Conservation (phyloP, 2,888 invertebrate species). For the Iselma pallidipennis region DNA sequence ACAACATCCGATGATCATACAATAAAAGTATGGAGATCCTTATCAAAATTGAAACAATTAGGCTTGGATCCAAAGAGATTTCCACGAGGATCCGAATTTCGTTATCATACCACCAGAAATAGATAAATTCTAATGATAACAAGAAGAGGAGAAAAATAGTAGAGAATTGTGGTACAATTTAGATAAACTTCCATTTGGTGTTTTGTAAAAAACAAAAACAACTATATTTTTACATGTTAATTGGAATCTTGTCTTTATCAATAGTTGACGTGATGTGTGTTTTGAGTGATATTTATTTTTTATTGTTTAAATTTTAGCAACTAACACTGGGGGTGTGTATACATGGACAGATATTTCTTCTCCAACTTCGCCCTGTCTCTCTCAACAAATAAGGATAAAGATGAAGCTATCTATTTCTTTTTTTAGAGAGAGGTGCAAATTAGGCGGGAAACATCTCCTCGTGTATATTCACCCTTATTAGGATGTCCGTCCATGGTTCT, state of each 20-base stretch:
- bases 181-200: not conserved
- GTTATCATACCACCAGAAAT: constrained; percentile 24
- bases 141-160: not conserved
- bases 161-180: not conserved
- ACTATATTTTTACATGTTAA: not conserved
- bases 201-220: too few relatives aligned
- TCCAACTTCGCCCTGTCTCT: too few relatives aligned
- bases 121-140: not conserved
- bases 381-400: too few relatives aligned
- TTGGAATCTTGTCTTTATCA: not conserved
- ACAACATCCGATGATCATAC: constrained; percentile 82
- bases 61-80: constrained; percentile 52
- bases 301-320: not conserved
- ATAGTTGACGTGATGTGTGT: not conserved
- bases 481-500: constrained; percentile 8
- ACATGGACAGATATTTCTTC: too few relatives aligned
- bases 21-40: constrained; percentile 67
- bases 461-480: too few relatives aligned
- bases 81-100: constrained; percentile 56
- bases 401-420: too few relatives aligned
- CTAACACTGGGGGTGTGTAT: not conserved
- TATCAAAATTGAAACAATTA: constrained; percentile 56
- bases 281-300: not conserved
- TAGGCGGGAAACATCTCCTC: too few relatives aligned
- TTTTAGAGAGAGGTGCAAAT: too few relatives aligned